phyloP scores from a whole-genome alignment of 2,797 vertebrate genomes.

The Sebastes alutus region DNA sequence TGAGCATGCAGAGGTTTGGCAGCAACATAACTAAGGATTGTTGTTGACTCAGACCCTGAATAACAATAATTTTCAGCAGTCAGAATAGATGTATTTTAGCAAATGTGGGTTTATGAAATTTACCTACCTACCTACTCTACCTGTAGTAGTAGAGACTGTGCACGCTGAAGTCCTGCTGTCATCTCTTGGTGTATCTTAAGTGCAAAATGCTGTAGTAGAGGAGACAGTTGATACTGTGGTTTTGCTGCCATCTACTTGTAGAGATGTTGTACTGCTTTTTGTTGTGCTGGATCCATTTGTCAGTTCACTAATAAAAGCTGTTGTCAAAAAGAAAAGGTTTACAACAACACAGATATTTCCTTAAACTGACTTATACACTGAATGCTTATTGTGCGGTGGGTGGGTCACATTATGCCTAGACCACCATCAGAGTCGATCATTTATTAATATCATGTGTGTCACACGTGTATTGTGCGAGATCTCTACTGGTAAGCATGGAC shows the following conservation, averaged over 20 bases:
- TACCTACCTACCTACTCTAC: too few species aligned
- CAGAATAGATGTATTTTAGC: not conserved
- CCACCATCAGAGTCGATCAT: not conserved
- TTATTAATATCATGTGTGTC: not conserved
- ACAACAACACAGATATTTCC: not conserved
- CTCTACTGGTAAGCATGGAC: too few species aligned
- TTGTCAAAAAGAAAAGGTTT: not conserved
- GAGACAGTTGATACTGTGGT: not conserved
- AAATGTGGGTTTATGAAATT: not conserved
- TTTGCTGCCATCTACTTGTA: conserved; percentile 21
- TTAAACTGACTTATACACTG: not conserved
- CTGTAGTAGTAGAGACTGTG: not conserved
- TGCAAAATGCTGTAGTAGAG: not conserved
- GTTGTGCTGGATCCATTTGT: not conserved
- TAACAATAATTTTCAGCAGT: not conserved
- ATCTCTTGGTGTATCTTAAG: not conserved
- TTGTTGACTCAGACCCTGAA: not conserved
- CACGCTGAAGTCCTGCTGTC: not conserved
- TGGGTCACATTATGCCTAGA: not conserved
- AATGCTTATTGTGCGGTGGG: not conserved
- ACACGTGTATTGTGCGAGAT: too few species aligned
- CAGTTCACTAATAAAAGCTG: not conserved
- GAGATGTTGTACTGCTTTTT: not conserved
- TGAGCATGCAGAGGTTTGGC: not conserved
- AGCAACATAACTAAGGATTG: not conserved